Percentiles rank a stretch among this genome's conserved stretches.
phyloP scores from a whole-genome alignment of 2,797 vertebrate genomes.

The Columba guinea region DNA sequence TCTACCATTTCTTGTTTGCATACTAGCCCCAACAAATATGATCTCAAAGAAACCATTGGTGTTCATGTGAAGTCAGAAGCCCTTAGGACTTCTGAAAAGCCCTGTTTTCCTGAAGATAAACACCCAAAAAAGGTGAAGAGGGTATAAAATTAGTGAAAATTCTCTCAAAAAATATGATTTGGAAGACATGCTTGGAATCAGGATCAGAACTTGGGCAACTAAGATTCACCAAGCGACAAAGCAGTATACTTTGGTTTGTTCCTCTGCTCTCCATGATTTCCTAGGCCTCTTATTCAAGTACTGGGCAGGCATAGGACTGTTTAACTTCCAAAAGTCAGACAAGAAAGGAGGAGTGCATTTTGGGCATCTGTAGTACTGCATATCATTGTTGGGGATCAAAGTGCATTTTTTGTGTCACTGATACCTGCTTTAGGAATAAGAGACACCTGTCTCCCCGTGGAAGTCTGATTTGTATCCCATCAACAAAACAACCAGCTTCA shows the following conservation, averaged over 20 bases:
- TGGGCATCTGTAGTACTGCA: not conserved
- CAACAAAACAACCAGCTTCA: not conserved
- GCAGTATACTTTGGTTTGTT: not conserved
- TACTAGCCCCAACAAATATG: not conserved
- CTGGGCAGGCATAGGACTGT: not conserved
- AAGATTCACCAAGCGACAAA: not conserved
- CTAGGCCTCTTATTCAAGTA: not conserved
- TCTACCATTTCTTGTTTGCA: not conserved
- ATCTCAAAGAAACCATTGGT: not conserved
- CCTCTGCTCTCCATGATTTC: not conserved
- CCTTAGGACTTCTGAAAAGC: not conserved
- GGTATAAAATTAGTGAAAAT: not conserved
- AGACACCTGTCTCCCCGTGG: not conserved
- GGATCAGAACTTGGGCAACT: not conserved
- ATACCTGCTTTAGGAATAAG: not conserved
- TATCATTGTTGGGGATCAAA: not conserved
- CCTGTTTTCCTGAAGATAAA: not conserved
- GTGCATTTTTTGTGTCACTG: not conserved
- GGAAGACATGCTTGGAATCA: not conserved
- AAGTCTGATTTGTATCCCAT: not conserved
- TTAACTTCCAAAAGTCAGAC: not conserved
- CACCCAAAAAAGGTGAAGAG: accelerated
- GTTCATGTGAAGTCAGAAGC: not conserved
- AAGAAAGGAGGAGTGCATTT: not conserved
- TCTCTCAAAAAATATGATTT: accelerated